A percentile compares a stretch with the other conserved stretches of the same genome.
Evolutionary conservation across 2,888 invertebrate genomes (phyloP).

Genomic region (Antheraea yamamai): DNA sequence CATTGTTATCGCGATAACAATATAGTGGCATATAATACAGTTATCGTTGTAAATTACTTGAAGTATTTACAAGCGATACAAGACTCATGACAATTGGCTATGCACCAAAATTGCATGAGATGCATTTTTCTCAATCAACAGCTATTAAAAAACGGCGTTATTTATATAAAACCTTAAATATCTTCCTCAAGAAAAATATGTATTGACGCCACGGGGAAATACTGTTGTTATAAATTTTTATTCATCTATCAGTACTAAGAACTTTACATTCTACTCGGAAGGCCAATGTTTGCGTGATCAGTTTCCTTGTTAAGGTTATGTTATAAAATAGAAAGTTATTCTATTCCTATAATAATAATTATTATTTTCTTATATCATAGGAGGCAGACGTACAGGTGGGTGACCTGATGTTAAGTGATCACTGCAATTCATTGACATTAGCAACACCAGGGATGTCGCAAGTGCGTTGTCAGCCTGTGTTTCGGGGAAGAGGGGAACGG

Average conservation of each 20-base stretch:
- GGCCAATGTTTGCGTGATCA: neutral
- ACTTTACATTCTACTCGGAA: neutral
- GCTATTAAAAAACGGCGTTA: too few species aligned
- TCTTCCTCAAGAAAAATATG: neutral
- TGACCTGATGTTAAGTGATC: too few species aligned
- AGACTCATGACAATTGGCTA: neutral
- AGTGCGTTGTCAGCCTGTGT: too few species aligned
- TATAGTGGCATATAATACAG: neutral
- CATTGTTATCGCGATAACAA: constrained; percentile 2
- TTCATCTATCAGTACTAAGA: neutral
- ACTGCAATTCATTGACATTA: too few species aligned
- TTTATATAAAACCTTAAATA: neutral
- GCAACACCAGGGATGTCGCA: too few species aligned
- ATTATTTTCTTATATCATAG: neutral
- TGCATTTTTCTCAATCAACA: too few species aligned
- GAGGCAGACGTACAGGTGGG: too few species aligned
- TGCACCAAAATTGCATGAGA: too few species aligned
- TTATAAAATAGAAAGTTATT: neutral
- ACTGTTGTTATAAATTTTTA: neutral
- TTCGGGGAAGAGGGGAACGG: too few species aligned
- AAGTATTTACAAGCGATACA: neutral
- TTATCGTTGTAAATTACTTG: neutral
- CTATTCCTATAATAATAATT: neutral
- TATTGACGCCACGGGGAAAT: neutral
- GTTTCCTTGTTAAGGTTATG: neutral